These are phyloP conservation scores for Cyphomyrmex costatus DNA, from an alignment of 1,140 invertebrate genomes.

Conservation along the genomic window DNA sequence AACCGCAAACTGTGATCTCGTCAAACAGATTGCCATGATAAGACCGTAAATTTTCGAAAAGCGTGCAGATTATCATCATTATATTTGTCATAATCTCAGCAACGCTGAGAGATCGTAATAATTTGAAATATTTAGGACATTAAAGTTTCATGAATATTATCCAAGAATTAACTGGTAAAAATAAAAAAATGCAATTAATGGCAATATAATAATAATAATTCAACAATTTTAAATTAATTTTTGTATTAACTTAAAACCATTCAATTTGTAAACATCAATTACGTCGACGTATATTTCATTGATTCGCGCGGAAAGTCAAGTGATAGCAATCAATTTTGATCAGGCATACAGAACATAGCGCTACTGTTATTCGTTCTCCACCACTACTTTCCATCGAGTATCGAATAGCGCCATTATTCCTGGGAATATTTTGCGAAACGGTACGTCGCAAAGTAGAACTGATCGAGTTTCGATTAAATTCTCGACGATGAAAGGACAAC, in stretches of 20 bases:
- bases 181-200: constrained; percentile 3
- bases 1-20: not conserved
- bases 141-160: not conserved
- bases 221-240: not conserved
- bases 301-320: not conserved
- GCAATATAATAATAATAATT: not conserved
- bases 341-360: not conserved
- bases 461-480: constrained; percentile 52
- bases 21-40: constrained; percentile 1
- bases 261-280: not conserved
- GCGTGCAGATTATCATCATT: not conserved
- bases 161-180: not conserved
- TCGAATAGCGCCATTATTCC: constrained; percentile 31
- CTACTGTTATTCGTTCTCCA: constrained; percentile 8
- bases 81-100: not conserved
- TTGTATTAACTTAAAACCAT: not conserved
- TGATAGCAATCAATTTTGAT: constrained; percentile 13
- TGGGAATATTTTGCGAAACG: constrained; percentile 43
- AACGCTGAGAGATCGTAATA: not conserved
- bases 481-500: constrained; percentile 46
- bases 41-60: not conserved
- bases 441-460: not conserved
- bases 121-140: not conserved
- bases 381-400: not conserved
- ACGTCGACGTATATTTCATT: not conserved